Evolutionary conservation across 2,888 invertebrate genomes (phyloP).

Genomic region (Digitonthophagus gazella): DNA sequence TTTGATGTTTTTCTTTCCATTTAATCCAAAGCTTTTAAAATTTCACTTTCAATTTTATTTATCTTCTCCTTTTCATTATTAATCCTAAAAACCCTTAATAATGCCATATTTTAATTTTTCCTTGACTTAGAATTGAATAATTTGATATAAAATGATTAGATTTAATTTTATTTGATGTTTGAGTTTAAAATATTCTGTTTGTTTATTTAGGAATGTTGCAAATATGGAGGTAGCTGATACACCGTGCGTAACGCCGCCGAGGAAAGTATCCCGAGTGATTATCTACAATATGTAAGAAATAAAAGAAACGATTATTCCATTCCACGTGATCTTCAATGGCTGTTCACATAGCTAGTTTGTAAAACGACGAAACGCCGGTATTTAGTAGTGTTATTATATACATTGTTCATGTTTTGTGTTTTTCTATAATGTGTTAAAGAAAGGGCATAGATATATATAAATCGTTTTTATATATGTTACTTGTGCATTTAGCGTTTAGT

Average conservation of each 20-base stretch:
- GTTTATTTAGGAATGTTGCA: slow-evolving; percentile 3
- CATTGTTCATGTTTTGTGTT: background rate
- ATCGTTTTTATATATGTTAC: background rate
- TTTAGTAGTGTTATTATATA: background rate
- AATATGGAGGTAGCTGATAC: slow-evolving; percentile 15
- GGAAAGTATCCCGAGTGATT: slow-evolving; percentile 24
- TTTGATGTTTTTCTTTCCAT: too few relatives aligned
- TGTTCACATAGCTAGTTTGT: slow-evolving; percentile 6
- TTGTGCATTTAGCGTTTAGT: background rate
- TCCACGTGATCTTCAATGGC: slow-evolving; percentile 14
- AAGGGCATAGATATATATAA: background rate
- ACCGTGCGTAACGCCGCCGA: slow-evolving; percentile 25
- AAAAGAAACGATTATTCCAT: background rate
- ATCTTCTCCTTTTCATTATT: too few relatives aligned
- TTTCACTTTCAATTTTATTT: too few relatives aligned
- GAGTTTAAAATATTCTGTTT: background rate
- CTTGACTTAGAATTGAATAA: too few relatives aligned
- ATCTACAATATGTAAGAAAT: slow-evolving; percentile 15
- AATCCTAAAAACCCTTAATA: too few relatives aligned
- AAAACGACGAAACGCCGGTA: slow-evolving; percentile 19
- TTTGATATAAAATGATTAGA: too few relatives aligned
- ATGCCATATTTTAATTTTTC: too few relatives aligned
- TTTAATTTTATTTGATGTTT: too few relatives aligned
- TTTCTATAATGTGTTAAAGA: background rate
- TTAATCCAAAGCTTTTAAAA: too few relatives aligned